phyloP scores from a whole-genome alignment of 2,113 vertebrate genomes.

The Cyprinodon tularosa region DNA sequence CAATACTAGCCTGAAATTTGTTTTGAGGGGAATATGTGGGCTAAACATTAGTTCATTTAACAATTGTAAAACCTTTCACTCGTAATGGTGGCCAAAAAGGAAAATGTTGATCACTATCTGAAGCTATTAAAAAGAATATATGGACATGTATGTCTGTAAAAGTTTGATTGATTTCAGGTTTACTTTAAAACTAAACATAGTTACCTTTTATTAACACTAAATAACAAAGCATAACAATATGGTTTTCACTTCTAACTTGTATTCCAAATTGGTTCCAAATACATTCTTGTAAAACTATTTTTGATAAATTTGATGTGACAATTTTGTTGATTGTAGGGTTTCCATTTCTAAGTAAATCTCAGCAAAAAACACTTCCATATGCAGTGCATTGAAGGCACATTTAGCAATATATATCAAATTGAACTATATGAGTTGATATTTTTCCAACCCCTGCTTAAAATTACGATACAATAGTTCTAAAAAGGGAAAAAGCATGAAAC shows the following conservation, averaged over 20 bases:
- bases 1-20: background rate
- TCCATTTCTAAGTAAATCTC: background rate
- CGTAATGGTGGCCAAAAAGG: background rate
- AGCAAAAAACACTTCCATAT: background rate
- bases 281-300: background rate
- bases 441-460: no score
- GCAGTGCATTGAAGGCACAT: no score
- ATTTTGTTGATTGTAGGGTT: background rate
- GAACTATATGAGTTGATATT: no score
- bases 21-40: background rate
- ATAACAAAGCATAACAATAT: no score
- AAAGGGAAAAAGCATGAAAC: no score
- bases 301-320: background rate
- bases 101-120: background rate
- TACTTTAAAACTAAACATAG: no score
- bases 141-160: no score
- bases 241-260: no score
- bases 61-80: background rate
- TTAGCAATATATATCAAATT: no score
- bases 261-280: background rate
- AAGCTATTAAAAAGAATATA: background rate
- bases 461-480: no score
- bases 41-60: background rate
- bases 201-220: no score
- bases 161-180: no score